Evolutionary conservation across 2,113 vertebrate species (phyloP).

Genomic region (Raja brachyura): DNA sequence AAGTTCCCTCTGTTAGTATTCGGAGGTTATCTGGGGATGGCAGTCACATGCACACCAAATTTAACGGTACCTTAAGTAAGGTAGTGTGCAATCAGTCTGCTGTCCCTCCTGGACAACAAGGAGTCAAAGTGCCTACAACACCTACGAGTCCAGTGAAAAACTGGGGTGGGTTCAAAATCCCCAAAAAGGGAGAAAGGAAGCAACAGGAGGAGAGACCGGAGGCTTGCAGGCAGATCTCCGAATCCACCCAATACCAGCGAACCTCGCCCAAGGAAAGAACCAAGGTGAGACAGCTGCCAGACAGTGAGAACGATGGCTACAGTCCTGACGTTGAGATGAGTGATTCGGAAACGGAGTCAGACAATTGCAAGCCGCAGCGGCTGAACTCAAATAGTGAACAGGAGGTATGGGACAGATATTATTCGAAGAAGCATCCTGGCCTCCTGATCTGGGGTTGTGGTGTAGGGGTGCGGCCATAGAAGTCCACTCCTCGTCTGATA

Average conservation of each 20-base stretch:
- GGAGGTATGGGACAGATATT: constrained; percentile 73
- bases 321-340: constrained; percentile 60
- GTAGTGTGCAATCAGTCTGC: constrained; percentile 50
- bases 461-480: background rate
- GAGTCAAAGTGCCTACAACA: constrained; percentile 61
- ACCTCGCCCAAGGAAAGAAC: constrained; percentile 57
- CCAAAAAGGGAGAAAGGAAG: constrained; percentile 75
- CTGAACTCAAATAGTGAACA: constrained; percentile 63
- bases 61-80: constrained; percentile 64
- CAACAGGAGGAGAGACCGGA: constrained; percentile 49
- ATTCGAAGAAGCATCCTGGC: constrained; percentile 85
- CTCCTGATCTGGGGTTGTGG: constrained; percentile 60
- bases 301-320: constrained; percentile 68
- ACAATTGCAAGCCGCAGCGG: constrained; percentile 70
- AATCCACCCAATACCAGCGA: constrained; percentile 47
- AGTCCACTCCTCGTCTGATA: background rate
- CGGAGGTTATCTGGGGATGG: constrained; percentile 48
- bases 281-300: constrained; percentile 60
- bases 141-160: constrained; percentile 67
- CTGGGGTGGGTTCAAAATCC: constrained; percentile 94
- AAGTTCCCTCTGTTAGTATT: constrained; percentile 46
- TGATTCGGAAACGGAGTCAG: constrained; percentile 67
- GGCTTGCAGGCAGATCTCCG: constrained; percentile 52
- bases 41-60: constrained; percentile 50
- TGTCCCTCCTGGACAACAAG: constrained; percentile 6